These are phyloP conservation scores for Rhabdomys dilectus DNA, from an alignment of 2,113 vertebrate genomes.

Conservation along the genomic window DNA sequence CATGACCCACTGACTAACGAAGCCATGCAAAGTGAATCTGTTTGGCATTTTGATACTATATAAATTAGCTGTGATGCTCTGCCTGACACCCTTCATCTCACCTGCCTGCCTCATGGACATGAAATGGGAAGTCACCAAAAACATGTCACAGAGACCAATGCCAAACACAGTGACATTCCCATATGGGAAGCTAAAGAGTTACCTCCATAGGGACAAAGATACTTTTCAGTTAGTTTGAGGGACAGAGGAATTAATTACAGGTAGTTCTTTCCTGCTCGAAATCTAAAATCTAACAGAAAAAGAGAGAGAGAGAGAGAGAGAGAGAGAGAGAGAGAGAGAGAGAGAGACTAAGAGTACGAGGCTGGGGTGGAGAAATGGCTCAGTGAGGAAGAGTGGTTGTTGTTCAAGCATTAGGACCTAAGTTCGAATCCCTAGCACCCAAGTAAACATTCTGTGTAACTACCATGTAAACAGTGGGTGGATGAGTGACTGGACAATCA, in stretches of 20 bases:
- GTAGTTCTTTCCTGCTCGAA: not conserved
- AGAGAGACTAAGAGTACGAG: not conserved
- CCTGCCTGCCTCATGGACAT: not conserved
- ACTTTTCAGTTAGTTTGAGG: not conserved
- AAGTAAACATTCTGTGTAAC: too few species aligned
- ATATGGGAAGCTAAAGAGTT: not conserved
- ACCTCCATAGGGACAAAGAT: not conserved
- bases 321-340: not conserved
- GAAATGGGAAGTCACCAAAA: not conserved
- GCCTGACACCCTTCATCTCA: not conserved
- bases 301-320: not conserved
- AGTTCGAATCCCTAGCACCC: not conserved
- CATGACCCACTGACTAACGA: not conserved
- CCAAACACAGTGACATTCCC: not conserved
- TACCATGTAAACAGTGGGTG: not conserved
- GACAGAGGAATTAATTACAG: not conserved
- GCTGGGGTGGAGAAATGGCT: not conserved
- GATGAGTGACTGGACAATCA: not conserved
- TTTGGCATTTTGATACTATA: not conserved
- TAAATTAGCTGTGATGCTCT: not conserved
- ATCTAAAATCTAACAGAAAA: constrained; percentile 26
- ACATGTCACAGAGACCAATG: not conserved
- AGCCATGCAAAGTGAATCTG: not conserved
- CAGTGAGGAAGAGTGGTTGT: too few species aligned
- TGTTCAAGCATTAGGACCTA: too few species aligned